Evolutionary conservation across 1,140 invertebrate genomes (phyloP).

Genomic region (Dolichoris vasculosae): DNA sequence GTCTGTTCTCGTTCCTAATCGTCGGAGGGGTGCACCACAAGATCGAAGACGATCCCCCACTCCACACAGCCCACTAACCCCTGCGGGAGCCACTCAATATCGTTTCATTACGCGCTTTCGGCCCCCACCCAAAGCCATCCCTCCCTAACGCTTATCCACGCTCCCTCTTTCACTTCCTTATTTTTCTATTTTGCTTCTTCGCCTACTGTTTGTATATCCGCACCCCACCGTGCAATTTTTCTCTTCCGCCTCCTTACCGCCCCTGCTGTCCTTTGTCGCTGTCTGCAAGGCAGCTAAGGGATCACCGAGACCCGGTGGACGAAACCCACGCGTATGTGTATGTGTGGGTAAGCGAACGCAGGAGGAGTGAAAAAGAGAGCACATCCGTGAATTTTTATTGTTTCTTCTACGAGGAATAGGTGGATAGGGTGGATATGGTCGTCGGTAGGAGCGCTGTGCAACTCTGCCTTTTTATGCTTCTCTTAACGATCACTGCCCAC

Average conservation of each 20-base stretch:
- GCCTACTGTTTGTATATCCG: not conserved
- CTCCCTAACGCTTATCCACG: not conserved
- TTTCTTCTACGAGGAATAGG: constrained; percentile 64
- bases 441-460: not conserved
- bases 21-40: constrained; percentile 56
- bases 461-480: constrained; percentile 57
- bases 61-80: constrained; percentile 48
- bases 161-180: constrained; percentile 6
- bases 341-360: not conserved
- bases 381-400: constrained; percentile 73
- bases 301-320: not conserved
- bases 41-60: constrained; percentile 65
- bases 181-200: constrained; percentile 35
- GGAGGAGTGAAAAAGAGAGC: not conserved
- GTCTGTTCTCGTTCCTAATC: constrained; percentile 63
- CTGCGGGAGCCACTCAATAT: constrained; percentile 69
- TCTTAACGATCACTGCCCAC: constrained; percentile 61
- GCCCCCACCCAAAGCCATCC: not conserved
- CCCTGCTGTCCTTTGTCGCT: constrained; percentile 27
- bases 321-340: constrained; percentile 13
- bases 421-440: not conserved
- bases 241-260: constrained; percentile 41
- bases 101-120: constrained; percentile 70
- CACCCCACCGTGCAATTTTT: constrained; percentile 47
- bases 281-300: not conserved